These are phyloP conservation scores for Phalacrocorax brasilianus DNA, from an alignment of 2,113 vertebrate genomes.

Conservation along the genomic window DNA sequence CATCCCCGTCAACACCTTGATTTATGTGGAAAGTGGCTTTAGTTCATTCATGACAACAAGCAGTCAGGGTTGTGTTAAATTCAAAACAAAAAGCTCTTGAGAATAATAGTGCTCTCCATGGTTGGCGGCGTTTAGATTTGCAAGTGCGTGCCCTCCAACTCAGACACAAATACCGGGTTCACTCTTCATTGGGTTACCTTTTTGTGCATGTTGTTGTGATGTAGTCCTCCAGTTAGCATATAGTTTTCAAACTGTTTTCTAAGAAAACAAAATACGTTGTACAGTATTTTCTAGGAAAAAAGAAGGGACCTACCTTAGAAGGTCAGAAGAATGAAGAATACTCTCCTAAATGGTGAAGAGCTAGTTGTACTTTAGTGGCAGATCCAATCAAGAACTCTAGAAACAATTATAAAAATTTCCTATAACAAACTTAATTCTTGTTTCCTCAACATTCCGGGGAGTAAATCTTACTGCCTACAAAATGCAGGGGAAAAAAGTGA, in stretches of 20 bases:
- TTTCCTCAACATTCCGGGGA: not conserved
- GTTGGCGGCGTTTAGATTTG: not conserved
- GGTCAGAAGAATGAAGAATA: not conserved
- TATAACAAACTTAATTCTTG: not conserved
- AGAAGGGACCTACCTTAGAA: not conserved
- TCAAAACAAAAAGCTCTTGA: not conserved
- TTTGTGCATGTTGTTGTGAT: not conserved
- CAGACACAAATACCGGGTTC: not conserved
- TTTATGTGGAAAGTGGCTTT: not conserved
- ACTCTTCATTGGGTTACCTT: not conserved
- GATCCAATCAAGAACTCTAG: not conserved
- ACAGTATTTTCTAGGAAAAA: not conserved
- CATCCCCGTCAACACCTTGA: not conserved
- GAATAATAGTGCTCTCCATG: not conserved
- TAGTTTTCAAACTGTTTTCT: not conserved
- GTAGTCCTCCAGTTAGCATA: conserved; percentile 18
- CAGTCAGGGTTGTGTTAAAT: not conserved
- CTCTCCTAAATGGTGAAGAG: not conserved
- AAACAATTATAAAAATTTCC: not conserved
- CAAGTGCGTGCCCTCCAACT: not conserved
- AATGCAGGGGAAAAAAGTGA: not conserved
- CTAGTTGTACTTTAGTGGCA: not conserved
- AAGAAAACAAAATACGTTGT: not conserved
- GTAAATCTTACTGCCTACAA: not conserved
- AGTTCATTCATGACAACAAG: not conserved